Base-by-base conservation (phyloP, 2,888 invertebrate genomes). In the Andrena dorsata region DNA sequence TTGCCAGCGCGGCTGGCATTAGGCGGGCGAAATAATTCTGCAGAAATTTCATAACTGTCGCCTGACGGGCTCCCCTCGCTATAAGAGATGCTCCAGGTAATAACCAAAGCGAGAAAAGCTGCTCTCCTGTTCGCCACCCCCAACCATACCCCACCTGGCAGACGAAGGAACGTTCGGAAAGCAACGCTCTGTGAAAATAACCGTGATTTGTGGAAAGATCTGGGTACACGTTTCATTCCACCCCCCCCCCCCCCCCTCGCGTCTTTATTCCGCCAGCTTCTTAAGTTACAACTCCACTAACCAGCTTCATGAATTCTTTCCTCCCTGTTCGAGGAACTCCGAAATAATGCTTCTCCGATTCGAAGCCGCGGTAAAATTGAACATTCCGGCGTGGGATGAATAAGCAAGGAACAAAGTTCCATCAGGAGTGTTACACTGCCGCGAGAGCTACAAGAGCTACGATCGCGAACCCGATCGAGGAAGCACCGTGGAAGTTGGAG, bases 21-120 rank as follows among this genome's bases (percentile, higher is more conserved):
- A 88, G 90, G 87, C 84, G 89, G 86, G 89, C 84, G 91, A 92
- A 92, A 93, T 93, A 93, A 93, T 93, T 93, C 88, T 91, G 88
- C 92, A 92, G 91, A 91, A 93, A 92, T 93, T 93, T 93, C 93
- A 93, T 93, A 93, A 93, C 93, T 93, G 93, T 93, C 93, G 90
- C 71, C 79, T 7, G 74, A 75, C 80, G 80, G 75, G 72, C 53
- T n/a, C 81, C 82, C 78, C 76, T 70, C 84, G 86, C 83, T 84
- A 82, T 89, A 89, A 90, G 81, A 85, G 83, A 87, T 85, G 77
- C 84, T 80, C 70, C 70, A 26, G 81, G 88, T 90, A 90, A 90
- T 90, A 90, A 90, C 86, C 85, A 84, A 88, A 88, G 71, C 71
- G 85, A 86, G 87, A 88, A 76, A 85, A 85, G 81, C 75, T 82